Evolutionary conservation across 2,797 vertebrate species (phyloP), one percentile per base, ranked within the genome.

Genomic region (Aplochiton taeniatus): DNA sequence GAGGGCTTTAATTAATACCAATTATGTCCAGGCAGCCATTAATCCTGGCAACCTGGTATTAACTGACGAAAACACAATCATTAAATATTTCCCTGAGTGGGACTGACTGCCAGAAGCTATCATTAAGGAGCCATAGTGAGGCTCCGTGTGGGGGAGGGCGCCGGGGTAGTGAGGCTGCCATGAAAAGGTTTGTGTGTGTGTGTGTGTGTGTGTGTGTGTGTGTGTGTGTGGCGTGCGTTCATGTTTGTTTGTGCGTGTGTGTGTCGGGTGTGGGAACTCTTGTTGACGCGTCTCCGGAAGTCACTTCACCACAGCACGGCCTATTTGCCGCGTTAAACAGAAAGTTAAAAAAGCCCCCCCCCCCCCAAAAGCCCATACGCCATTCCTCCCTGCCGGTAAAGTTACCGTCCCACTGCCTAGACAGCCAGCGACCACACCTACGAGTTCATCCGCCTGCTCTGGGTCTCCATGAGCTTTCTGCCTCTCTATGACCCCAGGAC

Each of bases 41-140:
- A 86, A 88, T 89, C 85, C 80, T 85, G 85, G 86, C 87, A 84
- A 64, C 76, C 74, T 66, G 43, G 80, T 85, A 88, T 88, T 83
- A 89, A 85, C 78, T 66, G 86, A 86, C 85, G 86, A 90, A 88
- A 89, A 88, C 83, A 85, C 85, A 87, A 81, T 77, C 80, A 73
- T 83, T 82, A 65, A 70, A 74, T 67, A 11, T 81, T 78, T 76
- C 63, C 73, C 77, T 64, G 67, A 58, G 79, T 70, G 68, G 56
- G 43, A 65, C 50, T 51, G 76, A 85, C 70, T 65, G 86, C 86
- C 86, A 85, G 82, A 79, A 81, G 86, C 79, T 70, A 81, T 87
- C 84, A 87, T 86, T 85, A 84, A 77, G 71, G 66, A 81, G 82
- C 68, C 73, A 65, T 65, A 76, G 81, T 72, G 9, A 66, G 69